phyloP scores from a whole-genome alignment of 1,140 invertebrate species.

The Conopomorpha cramerella region DNA sequence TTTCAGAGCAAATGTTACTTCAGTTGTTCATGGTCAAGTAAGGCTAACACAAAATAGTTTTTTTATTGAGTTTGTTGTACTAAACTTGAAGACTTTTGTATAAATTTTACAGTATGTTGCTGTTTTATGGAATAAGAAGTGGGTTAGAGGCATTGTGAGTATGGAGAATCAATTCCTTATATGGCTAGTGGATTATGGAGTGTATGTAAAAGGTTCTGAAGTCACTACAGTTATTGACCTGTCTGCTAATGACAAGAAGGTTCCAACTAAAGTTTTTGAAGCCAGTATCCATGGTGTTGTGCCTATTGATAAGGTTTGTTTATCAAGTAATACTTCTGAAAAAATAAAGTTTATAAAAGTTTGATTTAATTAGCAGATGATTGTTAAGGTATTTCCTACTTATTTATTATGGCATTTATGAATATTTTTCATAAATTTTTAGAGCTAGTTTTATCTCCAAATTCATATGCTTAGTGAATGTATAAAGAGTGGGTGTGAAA shows the following conservation, averaged over 20 bases:
- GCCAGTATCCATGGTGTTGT: slow-evolving; percentile 32
- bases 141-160: slow-evolving; percentile 23
- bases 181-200: slow-evolving; percentile 30
- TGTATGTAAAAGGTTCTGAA: slow-evolving; percentile 19
- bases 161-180: slow-evolving; percentile 25
- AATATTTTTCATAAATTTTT: not conserved
- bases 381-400: not conserved
- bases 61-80: not conserved
- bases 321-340: not conserved
- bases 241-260: slow-evolving; percentile 19
- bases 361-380: too few relatives aligned
- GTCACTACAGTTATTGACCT: slow-evolving; percentile 16
- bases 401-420: slow-evolving; percentile 2
- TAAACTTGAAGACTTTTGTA: not conserved
- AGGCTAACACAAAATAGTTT: not conserved
- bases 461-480: not conserved
- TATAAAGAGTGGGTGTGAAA: too few relatives aligned
- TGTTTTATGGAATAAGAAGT: slow-evolving; percentile 26
- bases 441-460: not conserved
- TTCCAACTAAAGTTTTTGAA: slow-evolving; percentile 30
- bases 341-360: not conserved
- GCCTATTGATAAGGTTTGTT: slow-evolving; percentile 23
- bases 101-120: slow-evolving; percentile 27
- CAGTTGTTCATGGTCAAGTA: not conserved
- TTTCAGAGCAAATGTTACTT: not conserved